Evolutionary conservation across 2,888 invertebrate genomes (phyloP).

Genomic region (Marasmarcha lunaedactyla): DNA sequence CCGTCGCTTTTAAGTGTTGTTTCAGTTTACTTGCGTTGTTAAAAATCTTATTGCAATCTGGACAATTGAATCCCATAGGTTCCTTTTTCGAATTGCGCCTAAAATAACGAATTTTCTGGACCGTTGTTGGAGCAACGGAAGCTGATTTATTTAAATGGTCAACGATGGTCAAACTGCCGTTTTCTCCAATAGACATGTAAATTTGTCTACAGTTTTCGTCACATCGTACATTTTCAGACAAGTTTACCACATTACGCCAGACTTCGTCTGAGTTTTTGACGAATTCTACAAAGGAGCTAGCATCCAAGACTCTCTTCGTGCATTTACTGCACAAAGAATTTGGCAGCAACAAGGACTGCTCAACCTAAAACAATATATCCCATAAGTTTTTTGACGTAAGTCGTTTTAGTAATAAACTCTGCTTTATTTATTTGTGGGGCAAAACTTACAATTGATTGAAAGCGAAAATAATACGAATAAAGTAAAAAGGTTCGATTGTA

Average conservation of each 20-base stretch:
- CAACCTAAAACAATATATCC: conserved; percentile 40
- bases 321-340: conserved; percentile 27
- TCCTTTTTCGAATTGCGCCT: no score
- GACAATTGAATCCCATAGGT: neutral
- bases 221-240: neutral
- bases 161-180: neutral
- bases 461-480: no score
- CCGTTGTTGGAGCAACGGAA: no score
- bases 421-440: no score
- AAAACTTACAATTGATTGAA: no score
- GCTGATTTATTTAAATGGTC: neutral
- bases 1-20: neutral
- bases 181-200: neutral
- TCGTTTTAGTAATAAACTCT: no score
- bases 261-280: conserved; percentile 17
- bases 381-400: conserved; percentile 8
- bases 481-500: no score
- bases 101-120: no score
- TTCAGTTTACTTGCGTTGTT: neutral
- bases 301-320: conserved; percentile 17
- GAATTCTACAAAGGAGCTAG: conserved; percentile 18
- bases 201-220: neutral
- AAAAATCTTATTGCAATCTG: neutral
- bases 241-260: neutral
- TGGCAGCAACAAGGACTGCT: conserved; percentile 25